These are phyloP conservation scores for Phymatocera aterrima DNA, from an alignment of 2,888 invertebrate genomes.

Conservation along the genomic window DNA sequence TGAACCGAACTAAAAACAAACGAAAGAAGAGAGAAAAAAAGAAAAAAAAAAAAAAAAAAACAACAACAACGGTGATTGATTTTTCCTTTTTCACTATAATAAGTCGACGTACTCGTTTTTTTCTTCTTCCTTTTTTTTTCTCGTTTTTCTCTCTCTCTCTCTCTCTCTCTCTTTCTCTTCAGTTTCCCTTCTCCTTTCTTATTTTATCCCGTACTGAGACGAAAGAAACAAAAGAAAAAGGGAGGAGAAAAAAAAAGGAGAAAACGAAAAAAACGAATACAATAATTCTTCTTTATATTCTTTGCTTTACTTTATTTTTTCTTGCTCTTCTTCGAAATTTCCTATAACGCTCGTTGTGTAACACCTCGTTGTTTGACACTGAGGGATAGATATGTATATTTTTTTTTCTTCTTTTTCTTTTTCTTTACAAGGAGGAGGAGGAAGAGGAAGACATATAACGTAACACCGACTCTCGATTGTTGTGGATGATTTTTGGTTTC, in stretches of 20 bases:
- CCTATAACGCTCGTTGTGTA: slow-evolving; percentile 36
- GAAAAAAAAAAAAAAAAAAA: neutral
- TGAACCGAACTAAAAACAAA: neutral
- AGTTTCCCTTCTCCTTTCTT: too few relatives aligned
- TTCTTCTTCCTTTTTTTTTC: neutral
- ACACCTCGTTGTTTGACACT: slow-evolving; percentile 44
- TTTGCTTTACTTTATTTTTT: slow-evolving; percentile 51
- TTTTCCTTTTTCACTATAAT: too few relatives aligned
- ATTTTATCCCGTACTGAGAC: too few relatives aligned
- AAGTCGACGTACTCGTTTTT: neutral
- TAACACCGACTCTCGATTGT: slow-evolving; percentile 13
- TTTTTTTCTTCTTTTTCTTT: slow-evolving; percentile 39
- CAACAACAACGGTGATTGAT: too few relatives aligned
- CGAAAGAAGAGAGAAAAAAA: neutral
- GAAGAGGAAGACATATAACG: too few relatives aligned
- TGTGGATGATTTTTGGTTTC: too few relatives aligned
- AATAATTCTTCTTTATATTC: slow-evolving; percentile 46
- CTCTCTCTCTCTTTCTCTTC: too few relatives aligned
- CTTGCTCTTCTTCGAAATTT: slow-evolving; percentile 50
- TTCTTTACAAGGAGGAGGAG: neutral
- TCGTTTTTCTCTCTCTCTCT: too few relatives aligned
- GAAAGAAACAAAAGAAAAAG: too few relatives aligned
- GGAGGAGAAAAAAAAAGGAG: too few relatives aligned
- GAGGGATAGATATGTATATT: slow-evolving; percentile 49
- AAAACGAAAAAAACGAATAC: neutral